Evolutionary conservation across 1,140 invertebrate genomes (phyloP), one percentile per base, ranked within the genome.

Genomic region (Lethocerus indicus): DNA sequence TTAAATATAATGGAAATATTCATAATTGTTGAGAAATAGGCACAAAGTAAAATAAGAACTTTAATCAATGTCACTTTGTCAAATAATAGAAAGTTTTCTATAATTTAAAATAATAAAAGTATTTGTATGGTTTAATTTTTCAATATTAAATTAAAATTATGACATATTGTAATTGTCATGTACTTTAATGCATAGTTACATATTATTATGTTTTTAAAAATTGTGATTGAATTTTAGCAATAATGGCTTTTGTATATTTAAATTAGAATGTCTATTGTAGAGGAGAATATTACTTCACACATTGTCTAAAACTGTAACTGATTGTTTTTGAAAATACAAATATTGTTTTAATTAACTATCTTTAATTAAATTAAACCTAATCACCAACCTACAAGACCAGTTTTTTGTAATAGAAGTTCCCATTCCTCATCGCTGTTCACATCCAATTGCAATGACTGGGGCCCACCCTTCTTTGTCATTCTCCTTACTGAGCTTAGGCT

Each of bases 391-490:
- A 88, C 67, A 27, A 93, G 67, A 49, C 89, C 88, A 50, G 84
- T 75, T 57, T 76, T 75, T 43, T 74, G 68, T 24, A 92, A 56
- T 52, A 90, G 73, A 61, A 85, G 83, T 47, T 77, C 72, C 81
- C 87, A 91, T 57, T 94, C 88, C 51, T 91, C 85, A 54, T 91
- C 82, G n/a, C 68, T 83, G 52, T 69, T 70, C n/a, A 87, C 71
- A 61, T 89, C 86, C 3, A 75, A 71, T 64, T 88, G 86, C 12
- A 88, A 65, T 54, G 83, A 79, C 25, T 81, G 73, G 44, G 78
- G 75, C 35, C 71, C 73, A 25, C 75, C 76, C 61, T 87, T 87
- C 64, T 87, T 87, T 53, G 75, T 69, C 69, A 71, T 71, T 52
- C 54, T 63, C n/a, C 57, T 51, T 23, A 53, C 53, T 27, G 50